Percentiles rank a stretch among this genome's conserved stretches.
Evolutionary conservation across 2,113 vertebrate genomes (phyloP).

Genomic region (Protobothrops flavoviridis): DNA sequence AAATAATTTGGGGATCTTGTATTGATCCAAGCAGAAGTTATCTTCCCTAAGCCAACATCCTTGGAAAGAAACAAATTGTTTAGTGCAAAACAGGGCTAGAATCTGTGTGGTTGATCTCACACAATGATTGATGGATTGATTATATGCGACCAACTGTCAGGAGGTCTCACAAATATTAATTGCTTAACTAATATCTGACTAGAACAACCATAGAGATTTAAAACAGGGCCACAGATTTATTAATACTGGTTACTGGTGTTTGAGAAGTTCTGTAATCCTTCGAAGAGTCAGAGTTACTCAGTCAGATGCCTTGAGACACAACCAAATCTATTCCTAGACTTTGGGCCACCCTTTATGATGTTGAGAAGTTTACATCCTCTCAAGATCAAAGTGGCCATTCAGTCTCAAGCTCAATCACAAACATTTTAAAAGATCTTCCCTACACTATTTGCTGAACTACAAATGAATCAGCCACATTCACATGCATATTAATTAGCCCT

Average conservation of each 20-base stretch:
- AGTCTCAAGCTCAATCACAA: not conserved
- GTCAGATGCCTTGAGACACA: not conserved
- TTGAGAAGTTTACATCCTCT: not conserved
- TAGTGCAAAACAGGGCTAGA: not conserved
- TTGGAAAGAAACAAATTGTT: not conserved
- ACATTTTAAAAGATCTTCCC: not conserved
- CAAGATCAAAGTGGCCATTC: not conserved
- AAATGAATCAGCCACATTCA: not conserved
- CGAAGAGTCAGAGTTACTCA: not conserved
- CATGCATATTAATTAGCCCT: not conserved
- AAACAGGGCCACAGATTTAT: not conserved
- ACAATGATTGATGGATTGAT: not conserved
- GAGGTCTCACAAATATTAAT: not conserved
- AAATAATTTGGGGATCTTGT: not conserved
- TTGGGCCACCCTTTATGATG: not conserved
- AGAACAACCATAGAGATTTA: not conserved
- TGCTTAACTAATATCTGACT: not conserved
- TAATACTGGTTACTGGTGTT: not conserved
- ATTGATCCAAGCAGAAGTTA: not conserved
- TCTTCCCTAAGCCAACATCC: not conserved
- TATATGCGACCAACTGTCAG: not conserved
- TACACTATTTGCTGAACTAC: not conserved
- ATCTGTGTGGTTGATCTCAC: not conserved
- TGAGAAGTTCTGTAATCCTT: not conserved
- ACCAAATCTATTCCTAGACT: not conserved